Conservation (phyloP, 2,797 vertebrate genomes). For the Sebastes trivittatus region DNA sequence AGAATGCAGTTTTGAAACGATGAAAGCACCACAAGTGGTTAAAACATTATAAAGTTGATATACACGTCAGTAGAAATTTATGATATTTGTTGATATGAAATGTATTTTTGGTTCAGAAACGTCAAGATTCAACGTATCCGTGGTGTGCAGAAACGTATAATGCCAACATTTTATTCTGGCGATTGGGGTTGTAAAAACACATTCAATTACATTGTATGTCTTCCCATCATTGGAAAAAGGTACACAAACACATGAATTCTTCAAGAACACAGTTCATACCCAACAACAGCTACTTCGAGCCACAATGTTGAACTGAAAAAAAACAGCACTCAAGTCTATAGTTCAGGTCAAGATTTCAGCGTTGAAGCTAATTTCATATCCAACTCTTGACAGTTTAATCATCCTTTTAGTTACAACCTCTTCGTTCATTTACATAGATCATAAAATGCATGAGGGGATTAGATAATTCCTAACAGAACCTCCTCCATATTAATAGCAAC, state of each 20-base stretch:
- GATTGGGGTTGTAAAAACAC: too few species aligned
- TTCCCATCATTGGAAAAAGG: too few species aligned
- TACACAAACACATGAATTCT: not conserved
- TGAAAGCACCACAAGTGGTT: too few species aligned
- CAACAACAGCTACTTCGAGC: not conserved
- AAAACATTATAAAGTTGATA: too few species aligned
- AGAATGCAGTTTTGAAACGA: too few species aligned
- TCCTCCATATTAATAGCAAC: conserved; percentile 62
- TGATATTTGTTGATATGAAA: too few species aligned
- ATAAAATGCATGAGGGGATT: conserved; percentile 65
- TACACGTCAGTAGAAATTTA: accelerated
- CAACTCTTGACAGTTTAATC: conserved; percentile 64
- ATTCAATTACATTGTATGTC: not conserved
- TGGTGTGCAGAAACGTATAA: too few species aligned
- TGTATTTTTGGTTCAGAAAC: too few species aligned
- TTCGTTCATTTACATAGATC: conserved; percentile 62
- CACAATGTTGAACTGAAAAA: not conserved
- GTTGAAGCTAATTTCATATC: conserved; percentile 37
- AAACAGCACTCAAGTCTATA: not conserved
- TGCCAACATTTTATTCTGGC: too few species aligned
- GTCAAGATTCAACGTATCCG: too few species aligned
- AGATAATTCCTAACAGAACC: conserved; percentile 56
- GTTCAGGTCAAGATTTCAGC: conserved; percentile 14
- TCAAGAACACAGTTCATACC: not conserved
- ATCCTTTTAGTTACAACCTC: conserved; percentile 66